Evolutionary conservation across 1,140 invertebrate species (phyloP).

Genomic region (Aphelenchoides besseyi): DNA sequence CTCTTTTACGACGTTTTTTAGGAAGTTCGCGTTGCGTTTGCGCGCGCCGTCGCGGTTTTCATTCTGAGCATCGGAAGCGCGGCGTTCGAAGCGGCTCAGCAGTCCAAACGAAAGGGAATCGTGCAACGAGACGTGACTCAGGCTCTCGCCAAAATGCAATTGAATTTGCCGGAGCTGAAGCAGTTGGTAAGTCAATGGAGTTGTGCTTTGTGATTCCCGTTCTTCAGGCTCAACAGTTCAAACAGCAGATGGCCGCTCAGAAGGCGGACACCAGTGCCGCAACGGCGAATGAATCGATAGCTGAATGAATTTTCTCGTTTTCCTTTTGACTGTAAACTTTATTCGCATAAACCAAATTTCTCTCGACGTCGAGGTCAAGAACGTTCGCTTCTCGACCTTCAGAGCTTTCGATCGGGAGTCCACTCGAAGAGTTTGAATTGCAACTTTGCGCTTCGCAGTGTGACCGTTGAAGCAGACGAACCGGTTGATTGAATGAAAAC

Average conservation of each 20-base stretch:
- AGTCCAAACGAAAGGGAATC: conserved; percentile 9
- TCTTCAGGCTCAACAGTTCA: neutral
- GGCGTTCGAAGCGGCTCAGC: neutral
- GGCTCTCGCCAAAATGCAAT: conserved; percentile 14
- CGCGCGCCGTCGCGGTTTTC: conserved; percentile 17
- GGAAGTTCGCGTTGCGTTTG: conserved; percentile 5
- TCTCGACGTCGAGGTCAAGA: neutral
- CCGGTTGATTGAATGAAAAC: no score
- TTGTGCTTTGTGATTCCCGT: neutral
- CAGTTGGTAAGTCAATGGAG: neutral
- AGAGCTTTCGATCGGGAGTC: neutral
- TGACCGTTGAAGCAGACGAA: neutral
- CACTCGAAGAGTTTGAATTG: neutral
- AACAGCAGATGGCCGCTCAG: neutral
- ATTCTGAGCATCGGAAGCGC: conserved; percentile 8
- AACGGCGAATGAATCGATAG: neutral
- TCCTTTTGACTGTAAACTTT: no score
- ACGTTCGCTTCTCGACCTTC: neutral
- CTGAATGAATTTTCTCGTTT: no score
- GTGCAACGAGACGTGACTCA: neutral
- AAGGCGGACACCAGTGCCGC: neutral
- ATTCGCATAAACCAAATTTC: no score
- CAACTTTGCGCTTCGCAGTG: neutral
- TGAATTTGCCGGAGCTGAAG: conserved; percentile 15
- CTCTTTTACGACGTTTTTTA: conserved; percentile 4